A percentile compares a stretch with the other conserved stretches of the same genome.
These are phyloP conservation scores for Sebastiscus albofasciatus DNA, from an alignment of 2,797 vertebrate species.

Conservation along the genomic window DNA sequence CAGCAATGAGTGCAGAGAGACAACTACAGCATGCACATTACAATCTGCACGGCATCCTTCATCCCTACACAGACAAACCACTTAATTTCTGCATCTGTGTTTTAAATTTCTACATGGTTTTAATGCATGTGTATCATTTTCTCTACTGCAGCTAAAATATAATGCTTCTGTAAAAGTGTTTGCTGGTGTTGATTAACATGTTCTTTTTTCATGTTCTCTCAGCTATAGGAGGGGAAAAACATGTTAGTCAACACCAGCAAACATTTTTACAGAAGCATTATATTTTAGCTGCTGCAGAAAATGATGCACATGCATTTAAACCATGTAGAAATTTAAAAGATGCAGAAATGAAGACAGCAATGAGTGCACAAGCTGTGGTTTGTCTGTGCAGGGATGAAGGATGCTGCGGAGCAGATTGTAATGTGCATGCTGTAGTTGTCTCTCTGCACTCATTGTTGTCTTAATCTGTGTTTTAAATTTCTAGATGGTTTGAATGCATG, in stretches of 20 bases:
- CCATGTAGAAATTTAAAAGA: background rate
- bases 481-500: too few species aligned
- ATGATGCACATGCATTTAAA: slow-evolving; percentile 6
- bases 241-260: slow-evolving; percentile 35
- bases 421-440: too few species aligned
- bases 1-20: background rate
- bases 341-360: slow-evolving; percentile 1
- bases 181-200: slow-evolving; percentile 35
- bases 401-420: too few species aligned
- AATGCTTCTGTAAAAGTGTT: slow-evolving; percentile 16
- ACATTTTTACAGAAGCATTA: slow-evolving; percentile 17
- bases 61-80: too few species aligned
- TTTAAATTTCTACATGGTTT: too few species aligned
- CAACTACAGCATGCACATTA: slow-evolving; percentile 59
- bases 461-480: too few species aligned
- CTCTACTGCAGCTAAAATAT: background rate
- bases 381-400: too few species aligned
- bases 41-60: slow-evolving; percentile 52
- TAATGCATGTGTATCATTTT: too few species aligned
- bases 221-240: background rate
- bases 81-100: slow-evolving; percentile 15
- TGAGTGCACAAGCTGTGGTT: background rate
- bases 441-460: too few species aligned
- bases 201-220: background rate
- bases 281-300: background rate